Base-by-base conservation (phyloP, 2,797 vertebrate genomes). In the Phyllotis vaccarum region DNA sequence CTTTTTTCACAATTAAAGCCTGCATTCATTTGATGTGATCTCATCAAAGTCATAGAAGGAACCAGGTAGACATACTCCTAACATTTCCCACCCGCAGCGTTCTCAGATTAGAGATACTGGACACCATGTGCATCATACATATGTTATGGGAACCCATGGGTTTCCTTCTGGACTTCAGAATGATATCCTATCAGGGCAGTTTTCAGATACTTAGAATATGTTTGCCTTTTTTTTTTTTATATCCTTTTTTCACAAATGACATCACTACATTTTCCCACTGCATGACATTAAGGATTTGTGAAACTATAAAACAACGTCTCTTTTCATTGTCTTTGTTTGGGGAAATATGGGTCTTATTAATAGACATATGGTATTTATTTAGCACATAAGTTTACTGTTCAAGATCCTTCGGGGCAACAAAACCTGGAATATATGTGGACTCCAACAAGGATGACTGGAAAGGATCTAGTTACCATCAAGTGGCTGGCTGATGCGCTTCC, bases 291-390 rank as follows among this genome's bases (percentile, higher is more conserved):
- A 93, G n/a, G 21, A 58, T 46, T 85, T 93, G 40, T 43, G 85
- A 74, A 89, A 79, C 19, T 70, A 10, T 54, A 54, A 91, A 93
- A 66, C 62, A 68, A n/a, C 68, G n/a, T 6, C 37, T 54, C 22
- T 85, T 82, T 94, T 49, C 21, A 19, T 49, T 68, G n/a, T 60
- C 86, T 78, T 66, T 85, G 34, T 34, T 94, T 94, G 79, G 52
- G 52, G 52, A 89, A 93, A 31, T 83, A 89, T 10, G 0, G 19
- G 58, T 29, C 56, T 68, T 91, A 68, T 60, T 56, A 22, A 90
- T 90, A 85, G 64, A 76, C 68, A 81, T 40, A 37, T 49, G 27
- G 49, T 95, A 78, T 72, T 56, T 74, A 43, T 87, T 85, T 90
- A 83, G 22, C 70, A 75, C 64, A 70, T 75, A 88, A 17, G 11